phyloP scores from a whole-genome alignment of 2,888 invertebrate species.

The Branchipolynoe longqiensis region DNA sequence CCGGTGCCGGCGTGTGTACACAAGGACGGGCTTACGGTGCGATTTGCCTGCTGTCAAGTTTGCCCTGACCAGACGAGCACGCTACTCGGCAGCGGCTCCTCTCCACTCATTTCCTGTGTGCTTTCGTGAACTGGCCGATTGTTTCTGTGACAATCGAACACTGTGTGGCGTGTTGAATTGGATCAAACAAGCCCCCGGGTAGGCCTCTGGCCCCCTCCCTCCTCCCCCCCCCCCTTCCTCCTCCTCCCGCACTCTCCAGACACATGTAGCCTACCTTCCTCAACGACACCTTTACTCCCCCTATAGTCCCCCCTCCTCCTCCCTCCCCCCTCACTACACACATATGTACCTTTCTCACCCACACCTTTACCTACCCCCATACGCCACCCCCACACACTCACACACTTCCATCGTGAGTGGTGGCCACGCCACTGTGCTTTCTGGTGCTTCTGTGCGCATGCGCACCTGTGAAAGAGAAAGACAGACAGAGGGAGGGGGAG shows the following conservation, averaged over 20 bases:
- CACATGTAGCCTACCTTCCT: neutral
- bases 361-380: too few species aligned
- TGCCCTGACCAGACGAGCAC: slow-evolving; percentile 31
- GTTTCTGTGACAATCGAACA: slow-evolving; percentile 21
- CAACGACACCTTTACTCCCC: neutral
- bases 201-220: too few species aligned
- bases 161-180: neutral
- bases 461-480: too few species aligned
- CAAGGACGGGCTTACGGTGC: slow-evolving; percentile 37
- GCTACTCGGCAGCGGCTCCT: neutral
- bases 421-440: too few species aligned
- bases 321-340: neutral
- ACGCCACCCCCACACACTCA: too few species aligned
- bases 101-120: slow-evolving; percentile 17
- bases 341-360: too few species aligned
- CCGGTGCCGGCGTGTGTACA: slow-evolving; percentile 3
- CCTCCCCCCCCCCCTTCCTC: too few species aligned
- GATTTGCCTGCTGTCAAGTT: slow-evolving; percentile 43
- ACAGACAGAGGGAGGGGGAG: too few species aligned
- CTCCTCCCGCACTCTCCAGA: too few species aligned
- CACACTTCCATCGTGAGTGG: too few species aligned
- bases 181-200: neutral
- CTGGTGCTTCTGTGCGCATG: too few species aligned
- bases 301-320: neutral
- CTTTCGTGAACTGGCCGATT: slow-evolving; percentile 21